Percentiles rank a stretch among this genome's conserved stretches.
Evolutionary conservation across 2,797 vertebrate genomes (phyloP).

Genomic region (Pseudochaenichthys georgianus): DNA sequence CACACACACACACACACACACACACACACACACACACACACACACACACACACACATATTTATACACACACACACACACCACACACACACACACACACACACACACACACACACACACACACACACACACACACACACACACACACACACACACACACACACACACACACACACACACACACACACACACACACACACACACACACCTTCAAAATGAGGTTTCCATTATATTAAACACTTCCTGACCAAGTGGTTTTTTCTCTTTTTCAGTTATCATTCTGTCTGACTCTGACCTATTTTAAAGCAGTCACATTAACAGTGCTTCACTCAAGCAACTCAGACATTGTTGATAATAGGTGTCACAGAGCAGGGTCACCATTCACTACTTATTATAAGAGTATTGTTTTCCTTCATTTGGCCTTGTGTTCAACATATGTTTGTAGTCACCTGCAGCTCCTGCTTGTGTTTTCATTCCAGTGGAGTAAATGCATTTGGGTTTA

Average conservation of each 20-base stretch:
- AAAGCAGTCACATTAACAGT: slow-evolving; percentile 6
- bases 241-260: slow-evolving; percentile 5
- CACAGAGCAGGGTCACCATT: not conserved
- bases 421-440: slow-evolving; percentile 11
- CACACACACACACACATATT: no score
- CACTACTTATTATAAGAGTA: not conserved
- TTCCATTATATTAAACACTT: not conserved
- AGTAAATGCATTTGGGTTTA: not conserved
- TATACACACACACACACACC: no score
- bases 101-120: slow-evolving; percentile 9
- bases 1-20: no score
- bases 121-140: slow-evolving; percentile 7
- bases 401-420: slow-evolving; percentile 18
- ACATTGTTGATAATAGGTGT: slow-evolving; percentile 11
- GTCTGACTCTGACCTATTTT: slow-evolving; percentile 6
- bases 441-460: slow-evolving; percentile 8
- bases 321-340: slow-evolving; percentile 22
- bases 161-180: slow-evolving; percentile 11
- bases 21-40: no score
- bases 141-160: slow-evolving; percentile 7
- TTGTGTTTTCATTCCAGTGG: slow-evolving; percentile 9
- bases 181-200: slow-evolving; percentile 8
- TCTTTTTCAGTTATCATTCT: slow-evolving; percentile 16
- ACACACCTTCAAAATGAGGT: slow-evolving; percentile 17
- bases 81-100: slow-evolving; percentile 9